Percentiles rank a stretch among this genome's conserved stretches.
Conservation (phyloP, 2,888 invertebrate species). For the Diarsia rubi region DNA sequence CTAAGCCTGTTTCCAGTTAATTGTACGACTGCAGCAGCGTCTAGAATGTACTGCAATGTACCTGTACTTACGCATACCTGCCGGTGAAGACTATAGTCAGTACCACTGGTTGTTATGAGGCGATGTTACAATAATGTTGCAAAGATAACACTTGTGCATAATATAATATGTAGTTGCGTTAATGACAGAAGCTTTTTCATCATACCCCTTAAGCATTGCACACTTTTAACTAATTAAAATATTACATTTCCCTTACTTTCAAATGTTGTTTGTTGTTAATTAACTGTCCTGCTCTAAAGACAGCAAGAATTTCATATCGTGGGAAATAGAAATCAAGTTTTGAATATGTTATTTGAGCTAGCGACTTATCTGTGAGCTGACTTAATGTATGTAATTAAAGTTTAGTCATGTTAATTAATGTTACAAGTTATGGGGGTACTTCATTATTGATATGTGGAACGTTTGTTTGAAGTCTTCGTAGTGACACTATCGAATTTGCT, state of each 20-base stretch:
- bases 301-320: slow-evolving; percentile 39
- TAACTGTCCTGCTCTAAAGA: slow-evolving; percentile 29
- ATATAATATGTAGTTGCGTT: slow-evolving; percentile 36
- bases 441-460: slow-evolving; percentile 27
- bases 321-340: slow-evolving; percentile 57
- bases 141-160: slow-evolving; percentile 28
- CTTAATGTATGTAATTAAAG: slow-evolving; percentile 38
- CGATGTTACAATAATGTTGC: slow-evolving; percentile 30
- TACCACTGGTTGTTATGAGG: slow-evolving; percentile 18
- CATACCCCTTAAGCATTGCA: slow-evolving; percentile 24
- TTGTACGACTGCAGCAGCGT: slow-evolving; percentile 74
- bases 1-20: slow-evolving; percentile 80
- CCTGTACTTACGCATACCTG: slow-evolving; percentile 15
- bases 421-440: slow-evolving; percentile 30
- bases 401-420: slow-evolving; percentile 44
- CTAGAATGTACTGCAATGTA: slow-evolving; percentile 47
- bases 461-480: slow-evolving; percentile 11
- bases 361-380: slow-evolving; percentile 18
- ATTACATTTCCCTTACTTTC: slow-evolving; percentile 46
- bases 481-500: slow-evolving; percentile 23
- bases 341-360: slow-evolving; percentile 27
- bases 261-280: slow-evolving; percentile 36
- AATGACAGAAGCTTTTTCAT: slow-evolving; percentile 39
- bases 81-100: background rate
- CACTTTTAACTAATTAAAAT: slow-evolving; percentile 37